Percentiles rank a stretch among this genome's conserved stretches.
phyloP scores from a whole-genome alignment of 2,113 vertebrate genomes.

The Nettapus auritus region DNA sequence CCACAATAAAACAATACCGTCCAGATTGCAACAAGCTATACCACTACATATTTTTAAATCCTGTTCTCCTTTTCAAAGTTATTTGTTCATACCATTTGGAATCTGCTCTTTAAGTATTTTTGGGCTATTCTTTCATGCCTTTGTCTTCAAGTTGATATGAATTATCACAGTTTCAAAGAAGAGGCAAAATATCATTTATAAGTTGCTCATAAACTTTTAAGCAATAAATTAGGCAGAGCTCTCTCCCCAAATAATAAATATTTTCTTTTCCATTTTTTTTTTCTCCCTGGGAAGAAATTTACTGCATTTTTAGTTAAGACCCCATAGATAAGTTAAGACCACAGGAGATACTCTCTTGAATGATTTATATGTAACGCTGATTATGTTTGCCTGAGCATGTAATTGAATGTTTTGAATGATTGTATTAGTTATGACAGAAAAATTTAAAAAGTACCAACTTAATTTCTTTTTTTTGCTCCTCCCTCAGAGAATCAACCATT shows the following conservation, averaged over 20 bases:
- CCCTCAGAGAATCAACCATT: conserved; percentile 97
- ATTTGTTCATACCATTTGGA: neutral
- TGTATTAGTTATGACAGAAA: neutral
- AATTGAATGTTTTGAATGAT: neutral
- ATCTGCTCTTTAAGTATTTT: neutral
- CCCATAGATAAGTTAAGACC: neutral
- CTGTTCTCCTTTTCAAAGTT: neutral
- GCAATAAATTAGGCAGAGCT: neutral
- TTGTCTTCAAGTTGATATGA: neutral
- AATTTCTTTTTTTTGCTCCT: conserved; percentile 78
- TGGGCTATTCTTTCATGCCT: neutral
- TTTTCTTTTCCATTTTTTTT: neutral
- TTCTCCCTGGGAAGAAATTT: neutral
- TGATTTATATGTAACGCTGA: neutral
- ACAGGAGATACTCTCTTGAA: neutral
- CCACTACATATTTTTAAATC: neutral
- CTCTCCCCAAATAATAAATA: neutral
- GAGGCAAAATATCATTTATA: neutral
- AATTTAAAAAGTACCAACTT: neutral
- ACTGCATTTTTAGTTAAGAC: neutral
- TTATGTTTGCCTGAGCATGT: neutral
- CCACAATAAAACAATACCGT: neutral
- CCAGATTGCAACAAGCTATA: neutral
- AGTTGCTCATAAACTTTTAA: conserved; percentile 3
- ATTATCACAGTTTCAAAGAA: neutral